Percentiles rank a stretch among this genome's conserved stretches.
Evolutionary conservation across 2,888 invertebrate genomes (phyloP).

Genomic region (Herminia tarsipennalis): DNA sequence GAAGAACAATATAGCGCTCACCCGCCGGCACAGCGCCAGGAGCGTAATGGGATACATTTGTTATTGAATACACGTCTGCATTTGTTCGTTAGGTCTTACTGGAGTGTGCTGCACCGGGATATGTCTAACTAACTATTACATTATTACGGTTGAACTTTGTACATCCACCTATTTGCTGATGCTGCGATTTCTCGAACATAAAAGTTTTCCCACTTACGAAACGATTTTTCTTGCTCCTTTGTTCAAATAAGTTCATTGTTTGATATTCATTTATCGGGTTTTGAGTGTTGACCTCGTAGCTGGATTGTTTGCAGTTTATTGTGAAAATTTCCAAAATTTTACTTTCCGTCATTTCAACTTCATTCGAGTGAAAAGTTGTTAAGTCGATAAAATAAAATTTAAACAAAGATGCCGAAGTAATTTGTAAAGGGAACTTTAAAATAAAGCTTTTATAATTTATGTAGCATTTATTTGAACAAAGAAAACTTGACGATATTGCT

Average conservation of each 20-base stretch:
- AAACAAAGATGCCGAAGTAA: constrained; percentile 16
- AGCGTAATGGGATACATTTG: constrained; percentile 39
- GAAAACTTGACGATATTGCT: no score
- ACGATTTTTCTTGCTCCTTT: neutral
- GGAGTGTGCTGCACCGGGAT: constrained; percentile 14
- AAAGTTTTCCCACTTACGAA: neutral
- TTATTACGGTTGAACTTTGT: constrained; percentile 26
- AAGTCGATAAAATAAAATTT: constrained; percentile 17
- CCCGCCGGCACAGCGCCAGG: constrained; percentile 5
- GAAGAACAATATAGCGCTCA: constrained; percentile 1
- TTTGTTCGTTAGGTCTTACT: constrained; percentile 35
- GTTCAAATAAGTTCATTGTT: constrained; percentile 2
- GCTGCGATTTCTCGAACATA: constrained; percentile 6
- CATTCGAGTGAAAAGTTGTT: constrained; percentile 9
- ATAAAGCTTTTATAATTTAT: neutral
- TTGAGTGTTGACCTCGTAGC: neutral
- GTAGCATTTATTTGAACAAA: neutral
- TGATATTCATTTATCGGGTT: neutral
- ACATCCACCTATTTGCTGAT: constrained; percentile 14
- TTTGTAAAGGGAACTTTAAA: constrained; percentile 7
- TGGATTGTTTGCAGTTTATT: constrained; percentile 2
- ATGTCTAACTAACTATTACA: constrained; percentile 28
- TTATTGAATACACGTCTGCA: constrained; percentile 45
- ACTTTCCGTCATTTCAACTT: constrained; percentile 4
- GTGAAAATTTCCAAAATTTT: constrained; percentile 5